Evolutionary conservation across 2,797 vertebrate genomes (phyloP).

Genomic region (Labroides dimidiatus): DNA sequence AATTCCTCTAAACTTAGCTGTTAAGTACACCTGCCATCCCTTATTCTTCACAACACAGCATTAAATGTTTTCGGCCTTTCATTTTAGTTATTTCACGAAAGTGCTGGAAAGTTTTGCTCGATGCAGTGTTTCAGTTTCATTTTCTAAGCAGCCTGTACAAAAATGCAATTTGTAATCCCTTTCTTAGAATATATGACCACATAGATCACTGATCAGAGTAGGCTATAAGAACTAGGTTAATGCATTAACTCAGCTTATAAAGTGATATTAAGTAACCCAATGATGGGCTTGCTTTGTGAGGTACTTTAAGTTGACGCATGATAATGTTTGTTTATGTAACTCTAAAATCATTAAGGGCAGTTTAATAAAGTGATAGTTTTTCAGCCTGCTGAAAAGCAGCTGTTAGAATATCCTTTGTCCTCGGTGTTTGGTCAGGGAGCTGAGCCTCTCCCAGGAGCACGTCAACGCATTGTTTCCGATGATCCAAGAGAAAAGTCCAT

Average conservation of each 20-base stretch:
- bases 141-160: conserved; percentile 4
- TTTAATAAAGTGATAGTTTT: not conserved
- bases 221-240: conserved; percentile 47
- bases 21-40: conserved; percentile 4
- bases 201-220: conserved; percentile 16
- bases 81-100: not conserved
- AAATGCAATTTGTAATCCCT: conserved; percentile 50
- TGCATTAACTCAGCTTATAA: conserved; percentile 14
- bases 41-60: conserved; percentile 1
- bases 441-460: conserved; percentile 47
- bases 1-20: conserved; percentile 36
- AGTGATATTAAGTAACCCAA: not conserved
- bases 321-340: not conserved
- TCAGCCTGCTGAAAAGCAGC: not conserved
- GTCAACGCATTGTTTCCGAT: conserved; percentile 62
- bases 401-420: not conserved
- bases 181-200: conserved; percentile 36
- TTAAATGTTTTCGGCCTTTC: not conserved
- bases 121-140: too few species aligned
- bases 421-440: conserved; percentile 10
- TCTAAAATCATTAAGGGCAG: not conserved
- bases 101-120: too few species aligned
- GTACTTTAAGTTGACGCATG: not conserved
- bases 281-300: not conserved
- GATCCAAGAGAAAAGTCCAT: conserved; percentile 77